phyloP scores from a whole-genome alignment of 1,140 invertebrate species.

The Thaumatotibia leucotreta region DNA sequence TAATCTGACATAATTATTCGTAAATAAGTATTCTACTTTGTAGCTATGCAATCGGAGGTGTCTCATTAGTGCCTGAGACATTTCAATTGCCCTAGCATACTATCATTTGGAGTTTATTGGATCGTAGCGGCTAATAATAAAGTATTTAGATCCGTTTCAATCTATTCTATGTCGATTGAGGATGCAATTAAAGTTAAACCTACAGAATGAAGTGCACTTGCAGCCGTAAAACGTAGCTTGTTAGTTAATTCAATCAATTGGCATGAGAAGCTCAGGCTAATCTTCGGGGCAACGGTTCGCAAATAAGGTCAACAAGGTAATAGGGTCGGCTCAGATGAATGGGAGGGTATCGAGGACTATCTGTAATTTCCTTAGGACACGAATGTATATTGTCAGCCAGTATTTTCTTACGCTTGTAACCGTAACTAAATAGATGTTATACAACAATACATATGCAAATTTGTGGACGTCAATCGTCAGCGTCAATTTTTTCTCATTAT shows the following conservation, averaged over 20 bases:
- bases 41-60: too few species aligned
- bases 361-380: not conserved
- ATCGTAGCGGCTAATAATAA: not conserved
- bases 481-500: not conserved
- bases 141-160: too few species aligned
- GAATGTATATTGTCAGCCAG: not conserved
- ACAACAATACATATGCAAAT: not conserved
- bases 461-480: not conserved
- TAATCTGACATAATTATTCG: too few species aligned
- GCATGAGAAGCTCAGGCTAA: constrained; percentile 3
- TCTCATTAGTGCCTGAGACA: too few species aligned
- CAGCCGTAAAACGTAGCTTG: not conserved
- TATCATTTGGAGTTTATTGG: too few species aligned
- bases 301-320: constrained; percentile 12
- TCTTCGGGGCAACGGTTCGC: constrained; percentile 3
- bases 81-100: too few species aligned
- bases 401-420: not conserved
- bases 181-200: not conserved
- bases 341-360: not conserved
- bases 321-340: constrained; percentile 2
- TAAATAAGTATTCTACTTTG: too few species aligned
- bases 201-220: not conserved
- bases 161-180: not conserved
- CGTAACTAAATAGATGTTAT: not conserved
- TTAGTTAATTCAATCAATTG: constrained; percentile 9